phyloP scores from a whole-genome alignment of 2,888 invertebrate species.

The Baccha elongata region DNA sequence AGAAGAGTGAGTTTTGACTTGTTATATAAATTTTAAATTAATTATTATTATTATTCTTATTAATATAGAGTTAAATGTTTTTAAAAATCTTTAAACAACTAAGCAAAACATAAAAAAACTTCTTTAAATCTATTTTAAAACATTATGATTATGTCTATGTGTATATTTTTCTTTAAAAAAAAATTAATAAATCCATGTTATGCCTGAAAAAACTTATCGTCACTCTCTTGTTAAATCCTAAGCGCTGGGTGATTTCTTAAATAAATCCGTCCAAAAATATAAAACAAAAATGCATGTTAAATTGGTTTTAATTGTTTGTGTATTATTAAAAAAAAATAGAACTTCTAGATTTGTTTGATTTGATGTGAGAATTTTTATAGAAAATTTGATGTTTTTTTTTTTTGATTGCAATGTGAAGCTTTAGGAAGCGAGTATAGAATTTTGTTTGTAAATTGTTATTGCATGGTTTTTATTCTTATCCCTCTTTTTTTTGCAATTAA shows the following conservation, averaged over 20 bases:
- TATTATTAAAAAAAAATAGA: no score
- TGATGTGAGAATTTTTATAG: not conserved
- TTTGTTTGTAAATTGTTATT: not conserved
- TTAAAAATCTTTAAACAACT: constrained; percentile 43
- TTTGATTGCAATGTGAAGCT: constrained; percentile 2
- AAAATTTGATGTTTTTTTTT: constrained; percentile 15
- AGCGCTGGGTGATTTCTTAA: constrained; percentile 49
- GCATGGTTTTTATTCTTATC: constrained; percentile 8
- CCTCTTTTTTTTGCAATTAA: not conserved
- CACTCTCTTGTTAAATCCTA: constrained; percentile 65
- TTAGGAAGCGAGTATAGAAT: constrained; percentile 10
- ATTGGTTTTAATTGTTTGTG: constrained; percentile 58
- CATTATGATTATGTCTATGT: constrained; percentile 32
- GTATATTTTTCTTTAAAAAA: constrained; percentile 70
- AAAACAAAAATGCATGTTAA: constrained; percentile 57
- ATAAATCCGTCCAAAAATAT: constrained; percentile 62
- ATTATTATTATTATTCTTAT: constrained; percentile 58
- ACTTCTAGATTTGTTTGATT: constrained; percentile 20
- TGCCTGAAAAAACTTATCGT: constrained; percentile 72
- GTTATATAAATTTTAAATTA: constrained; percentile 73
- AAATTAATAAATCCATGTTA: constrained; percentile 69
- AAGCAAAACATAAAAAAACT: constrained; percentile 47
- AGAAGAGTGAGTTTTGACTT: constrained; percentile 90
- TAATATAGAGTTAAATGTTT: constrained; percentile 56
- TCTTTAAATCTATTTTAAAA: constrained; percentile 43